Percentiles rank a stretch among this genome's conserved stretches.
phyloP scores from a whole-genome alignment of 2,113 vertebrate genomes.

The Notothenia rossii region DNA sequence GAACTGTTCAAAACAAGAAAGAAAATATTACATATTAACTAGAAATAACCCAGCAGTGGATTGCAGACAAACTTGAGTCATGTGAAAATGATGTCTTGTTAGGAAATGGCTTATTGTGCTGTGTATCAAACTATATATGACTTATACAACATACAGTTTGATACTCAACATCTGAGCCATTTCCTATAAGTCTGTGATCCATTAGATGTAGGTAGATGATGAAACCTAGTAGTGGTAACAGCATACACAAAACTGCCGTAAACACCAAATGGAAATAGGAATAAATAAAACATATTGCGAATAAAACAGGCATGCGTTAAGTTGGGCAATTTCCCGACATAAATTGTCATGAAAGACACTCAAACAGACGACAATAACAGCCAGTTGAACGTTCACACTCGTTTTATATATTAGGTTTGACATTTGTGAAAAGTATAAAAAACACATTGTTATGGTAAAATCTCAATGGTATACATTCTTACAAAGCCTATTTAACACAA shows the following conservation, averaged over 20 bases:
- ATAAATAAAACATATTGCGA: no score
- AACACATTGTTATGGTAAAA: neutral
- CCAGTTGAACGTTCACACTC: neutral
- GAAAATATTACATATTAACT: neutral
- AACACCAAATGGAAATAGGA: no score
- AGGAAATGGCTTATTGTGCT: constrained; percentile 81
- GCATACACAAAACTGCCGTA: no score
- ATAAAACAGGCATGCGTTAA: no score
- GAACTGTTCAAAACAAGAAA: neutral
- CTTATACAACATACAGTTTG: constrained; percentile 81
- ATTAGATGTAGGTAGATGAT: neutral
- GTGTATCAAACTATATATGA: constrained; percentile 86
- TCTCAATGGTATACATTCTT: constrained; percentile 9
- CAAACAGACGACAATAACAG: neutral
- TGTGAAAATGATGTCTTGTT: neutral
- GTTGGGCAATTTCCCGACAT: no score
- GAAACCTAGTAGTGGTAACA: neutral
- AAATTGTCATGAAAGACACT: neutral
- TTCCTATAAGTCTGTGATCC: constrained; percentile 34
- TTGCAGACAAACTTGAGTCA: neutral
- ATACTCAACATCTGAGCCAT: constrained; percentile 84
- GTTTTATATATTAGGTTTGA: neutral
- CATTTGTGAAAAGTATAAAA: neutral
- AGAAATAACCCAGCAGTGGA: neutral
- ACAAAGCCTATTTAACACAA: neutral